phyloP scores from a whole-genome alignment of 2,113 vertebrate species.

The Scopus umbretta region DNA sequence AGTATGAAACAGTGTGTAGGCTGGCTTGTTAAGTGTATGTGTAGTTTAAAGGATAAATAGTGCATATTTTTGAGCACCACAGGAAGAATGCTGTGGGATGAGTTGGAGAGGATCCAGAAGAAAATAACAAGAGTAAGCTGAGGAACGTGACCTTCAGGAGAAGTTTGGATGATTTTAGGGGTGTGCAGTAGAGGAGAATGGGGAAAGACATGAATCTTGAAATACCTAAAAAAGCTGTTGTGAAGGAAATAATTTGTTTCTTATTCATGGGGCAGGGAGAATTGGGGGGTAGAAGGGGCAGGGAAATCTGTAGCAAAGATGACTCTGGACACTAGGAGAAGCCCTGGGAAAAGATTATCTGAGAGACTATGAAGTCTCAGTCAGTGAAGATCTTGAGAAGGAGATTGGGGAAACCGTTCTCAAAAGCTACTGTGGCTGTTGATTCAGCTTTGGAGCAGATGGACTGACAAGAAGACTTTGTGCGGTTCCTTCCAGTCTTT shows the following conservation, averaged over 20 bases:
- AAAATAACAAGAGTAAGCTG: neutral
- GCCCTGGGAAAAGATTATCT: neutral
- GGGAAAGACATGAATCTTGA: neutral
- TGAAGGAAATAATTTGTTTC: neutral
- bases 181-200: neutral
- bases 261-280: neutral
- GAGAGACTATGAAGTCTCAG: neutral
- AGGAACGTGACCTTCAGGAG: neutral
- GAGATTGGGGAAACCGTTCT: neutral
- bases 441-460: neutral
- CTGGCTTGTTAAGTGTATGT: conserved; percentile 7
- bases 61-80: neutral
- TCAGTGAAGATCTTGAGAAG: neutral
- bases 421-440: neutral
- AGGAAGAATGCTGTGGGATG: neutral
- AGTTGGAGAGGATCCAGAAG: conserved; percentile 12
- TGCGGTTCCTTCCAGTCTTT: neutral
- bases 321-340: neutral
- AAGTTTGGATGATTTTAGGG: neutral
- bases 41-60: neutral
- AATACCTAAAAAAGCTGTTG: neutral
- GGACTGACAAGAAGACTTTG: neutral
- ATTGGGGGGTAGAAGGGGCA: neutral
- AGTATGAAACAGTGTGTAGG: neutral
- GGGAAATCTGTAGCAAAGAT: neutral